Conservation (phyloP, 1,140 invertebrate genomes). For the Drosophila miranda region DNA sequence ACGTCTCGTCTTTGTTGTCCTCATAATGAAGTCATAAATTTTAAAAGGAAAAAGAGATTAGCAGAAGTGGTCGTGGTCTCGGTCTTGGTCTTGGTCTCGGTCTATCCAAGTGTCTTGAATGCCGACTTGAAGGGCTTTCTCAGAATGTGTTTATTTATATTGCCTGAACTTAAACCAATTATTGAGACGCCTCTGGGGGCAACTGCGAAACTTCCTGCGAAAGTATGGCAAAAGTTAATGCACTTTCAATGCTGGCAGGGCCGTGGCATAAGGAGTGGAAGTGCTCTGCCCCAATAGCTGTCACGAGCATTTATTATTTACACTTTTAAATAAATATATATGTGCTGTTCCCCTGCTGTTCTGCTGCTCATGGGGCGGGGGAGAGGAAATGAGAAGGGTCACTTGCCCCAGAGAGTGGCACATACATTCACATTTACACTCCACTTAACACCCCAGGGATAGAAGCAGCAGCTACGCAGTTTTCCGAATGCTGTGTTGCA, state of each 20-base stretch:
- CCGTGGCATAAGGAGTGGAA: conserved; percentile 23
- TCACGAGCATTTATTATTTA: conserved; percentile 75
- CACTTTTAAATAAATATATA: conserved; percentile 72
- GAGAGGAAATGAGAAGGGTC: conserved; percentile 17
- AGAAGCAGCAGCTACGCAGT: conserved; percentile 66
- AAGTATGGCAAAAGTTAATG: conserved; percentile 49
- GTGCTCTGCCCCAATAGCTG: conserved; percentile 33
- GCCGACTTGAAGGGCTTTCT: conserved; percentile 28
- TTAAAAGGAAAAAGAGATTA: conserved; percentile 71
- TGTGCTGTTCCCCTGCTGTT: not conserved
- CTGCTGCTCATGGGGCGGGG: not conserved
- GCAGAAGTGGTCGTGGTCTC: conserved; percentile 46
- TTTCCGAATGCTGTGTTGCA: conserved; percentile 75
- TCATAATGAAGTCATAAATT: conserved; percentile 75
- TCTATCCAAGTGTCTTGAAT: conserved; percentile 15
- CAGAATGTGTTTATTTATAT: conserved; percentile 35
- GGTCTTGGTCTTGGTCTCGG: not conserved
- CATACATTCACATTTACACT: conserved; percentile 78
- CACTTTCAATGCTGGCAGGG: conserved; percentile 37
- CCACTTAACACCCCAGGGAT: conserved; percentile 78
- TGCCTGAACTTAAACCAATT: conserved; percentile 24
- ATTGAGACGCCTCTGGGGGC: conserved; percentile 9
- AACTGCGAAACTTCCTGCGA: not conserved
- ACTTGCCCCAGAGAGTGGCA: conserved; percentile 48
- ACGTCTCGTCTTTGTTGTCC: conserved; percentile 53